A percentile compares a stretch with the other conserved stretches of the same genome.
Conservation (phyloP, 2,888 invertebrate species). For the Platycnemis pennipes region DNA sequence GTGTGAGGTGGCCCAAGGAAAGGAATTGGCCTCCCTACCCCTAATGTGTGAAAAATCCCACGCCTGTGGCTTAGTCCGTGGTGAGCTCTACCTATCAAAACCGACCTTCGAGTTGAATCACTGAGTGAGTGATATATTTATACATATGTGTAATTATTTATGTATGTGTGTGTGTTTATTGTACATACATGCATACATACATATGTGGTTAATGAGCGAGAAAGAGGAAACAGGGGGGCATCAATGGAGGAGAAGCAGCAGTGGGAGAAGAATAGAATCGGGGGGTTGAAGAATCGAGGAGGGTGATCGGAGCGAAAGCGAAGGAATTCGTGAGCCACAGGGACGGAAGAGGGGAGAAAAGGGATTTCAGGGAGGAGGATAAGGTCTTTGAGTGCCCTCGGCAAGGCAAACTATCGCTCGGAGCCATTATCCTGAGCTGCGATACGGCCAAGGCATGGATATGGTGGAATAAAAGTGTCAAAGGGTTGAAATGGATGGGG, state of each 20-base stretch:
- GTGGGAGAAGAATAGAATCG: background rate
- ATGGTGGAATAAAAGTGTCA: background rate
- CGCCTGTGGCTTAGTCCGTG: too few relatives aligned
- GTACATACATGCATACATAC: too few relatives aligned
- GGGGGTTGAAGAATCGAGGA: background rate
- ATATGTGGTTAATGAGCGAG: too few relatives aligned
- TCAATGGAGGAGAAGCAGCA: background rate
- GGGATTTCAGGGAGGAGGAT: background rate
- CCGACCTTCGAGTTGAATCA: too few relatives aligned
- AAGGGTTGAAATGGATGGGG: background rate
- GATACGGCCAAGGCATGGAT: background rate
- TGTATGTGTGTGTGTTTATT: too few relatives aligned
- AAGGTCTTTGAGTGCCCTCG: background rate
- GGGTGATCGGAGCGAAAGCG: background rate
- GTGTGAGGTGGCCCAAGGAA: too few relatives aligned
- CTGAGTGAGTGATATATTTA: too few relatives aligned
- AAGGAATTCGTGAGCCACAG: background rate
- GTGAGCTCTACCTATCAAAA: too few relatives aligned
- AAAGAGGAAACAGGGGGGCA: background rate
- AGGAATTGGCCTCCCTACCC: too few relatives aligned
- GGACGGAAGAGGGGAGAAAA: background rate
- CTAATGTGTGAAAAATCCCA: too few relatives aligned
- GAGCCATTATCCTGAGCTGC: background rate
- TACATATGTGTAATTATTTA: too few relatives aligned
- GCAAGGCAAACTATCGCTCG: background rate